A percentile compares a stretch with the other conserved stretches of the same genome.
These are phyloP conservation scores for Pristionchus japonicus DNA, from an alignment of 2,888 invertebrate species.

Conservation along the genomic window DNA sequence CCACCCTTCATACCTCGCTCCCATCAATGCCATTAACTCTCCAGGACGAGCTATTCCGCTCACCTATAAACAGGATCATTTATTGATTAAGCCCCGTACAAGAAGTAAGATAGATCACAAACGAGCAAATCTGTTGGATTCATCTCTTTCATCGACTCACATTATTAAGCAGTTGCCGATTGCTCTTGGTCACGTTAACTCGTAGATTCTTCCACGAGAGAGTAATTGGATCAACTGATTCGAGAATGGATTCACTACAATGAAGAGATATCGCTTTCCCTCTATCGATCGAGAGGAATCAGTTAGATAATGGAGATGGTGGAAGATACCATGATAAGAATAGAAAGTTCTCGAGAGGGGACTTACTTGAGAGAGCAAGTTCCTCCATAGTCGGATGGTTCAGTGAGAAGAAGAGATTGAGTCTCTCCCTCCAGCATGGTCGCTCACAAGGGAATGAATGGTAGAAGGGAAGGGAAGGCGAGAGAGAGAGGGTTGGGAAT, in stretches of 20 bases:
- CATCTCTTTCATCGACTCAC: too few species aligned
- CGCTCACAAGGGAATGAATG: background rate
- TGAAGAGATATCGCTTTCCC: too few species aligned
- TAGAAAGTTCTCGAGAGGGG: too few species aligned
- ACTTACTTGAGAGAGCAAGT: conserved; percentile 45
- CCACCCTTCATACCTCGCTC: conserved; percentile 65
- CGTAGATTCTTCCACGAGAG: conserved; percentile 67
- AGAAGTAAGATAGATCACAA: too few species aligned
- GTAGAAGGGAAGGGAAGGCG: background rate
- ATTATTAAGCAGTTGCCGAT: conserved; percentile 60
- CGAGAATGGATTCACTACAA: conserved; percentile 54
- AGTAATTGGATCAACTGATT: conserved; percentile 64
- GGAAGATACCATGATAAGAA: too few species aligned
- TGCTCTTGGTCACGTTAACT: conserved; percentile 54
- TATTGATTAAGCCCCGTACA: too few species aligned
- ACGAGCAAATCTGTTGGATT: too few species aligned
- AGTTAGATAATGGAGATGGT: too few species aligned
- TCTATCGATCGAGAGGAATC: too few species aligned
- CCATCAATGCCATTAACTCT: conserved; percentile 74
- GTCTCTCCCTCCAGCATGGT: conserved; percentile 40
- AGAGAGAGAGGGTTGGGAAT: background rate
- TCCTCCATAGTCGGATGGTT: conserved; percentile 47
- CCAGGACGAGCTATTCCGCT: conserved; percentile 69
- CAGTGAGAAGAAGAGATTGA: conserved; percentile 43
- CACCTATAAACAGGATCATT: too few species aligned